phyloP scores from a whole-genome alignment of 1,140 invertebrate genomes.

The Apocrypta bakeri region DNA sequence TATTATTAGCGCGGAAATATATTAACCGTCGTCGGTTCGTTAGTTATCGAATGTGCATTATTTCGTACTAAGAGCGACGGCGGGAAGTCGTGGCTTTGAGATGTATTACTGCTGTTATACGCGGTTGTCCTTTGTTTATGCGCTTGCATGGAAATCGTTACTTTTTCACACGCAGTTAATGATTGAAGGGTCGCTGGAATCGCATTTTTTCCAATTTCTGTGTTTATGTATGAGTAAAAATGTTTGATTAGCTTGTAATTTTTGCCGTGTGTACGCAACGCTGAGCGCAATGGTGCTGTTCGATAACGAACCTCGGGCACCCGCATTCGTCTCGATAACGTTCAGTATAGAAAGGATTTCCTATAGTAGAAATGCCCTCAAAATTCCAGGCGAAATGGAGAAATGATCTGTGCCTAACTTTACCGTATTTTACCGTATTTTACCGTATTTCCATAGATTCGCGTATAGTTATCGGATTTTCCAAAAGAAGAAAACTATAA shows the following conservation, averaged over 20 bases:
- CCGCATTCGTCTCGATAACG: background rate
- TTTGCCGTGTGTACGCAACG: too few species aligned
- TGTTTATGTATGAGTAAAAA: too few species aligned
- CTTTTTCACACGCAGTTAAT: too few species aligned
- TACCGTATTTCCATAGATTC: too few species aligned
- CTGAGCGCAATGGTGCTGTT: too few species aligned
- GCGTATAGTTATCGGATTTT: too few species aligned
- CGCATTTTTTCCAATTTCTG: background rate
- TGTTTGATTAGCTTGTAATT: too few species aligned
- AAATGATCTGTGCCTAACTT: background rate
- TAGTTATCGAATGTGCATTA: background rate
- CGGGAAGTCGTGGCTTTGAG: background rate
- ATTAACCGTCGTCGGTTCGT: background rate
- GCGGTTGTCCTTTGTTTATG: too few species aligned
- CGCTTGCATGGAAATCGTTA: background rate
- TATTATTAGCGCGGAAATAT: background rate
- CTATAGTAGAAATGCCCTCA: background rate
- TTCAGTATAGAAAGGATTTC: background rate
- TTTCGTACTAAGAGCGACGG: too few species aligned
- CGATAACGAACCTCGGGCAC: background rate
- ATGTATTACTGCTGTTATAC: background rate
- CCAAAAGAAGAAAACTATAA: too few species aligned
- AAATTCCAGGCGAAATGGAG: background rate
- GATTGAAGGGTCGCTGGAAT: background rate
- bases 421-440: too few species aligned